Percentiles rank a stretch among this genome's conserved stretches.
Evolutionary conservation across 2,888 invertebrate species (phyloP).

Genomic region (Ecliptopera silaceata): DNA sequence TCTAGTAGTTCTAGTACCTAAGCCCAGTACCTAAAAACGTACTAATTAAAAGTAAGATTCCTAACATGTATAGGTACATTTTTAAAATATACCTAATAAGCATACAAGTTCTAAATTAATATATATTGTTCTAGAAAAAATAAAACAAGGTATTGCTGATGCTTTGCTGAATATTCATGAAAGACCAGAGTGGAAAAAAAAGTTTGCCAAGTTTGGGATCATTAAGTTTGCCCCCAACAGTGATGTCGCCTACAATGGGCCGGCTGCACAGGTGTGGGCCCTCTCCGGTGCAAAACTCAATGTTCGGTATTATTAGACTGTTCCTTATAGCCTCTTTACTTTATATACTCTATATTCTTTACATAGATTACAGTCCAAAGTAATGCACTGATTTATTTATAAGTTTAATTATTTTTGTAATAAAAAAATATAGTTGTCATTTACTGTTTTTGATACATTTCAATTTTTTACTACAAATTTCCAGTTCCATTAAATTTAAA

Average conservation of each 20-base stretch:
- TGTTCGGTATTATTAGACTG: slow-evolving; percentile 80
- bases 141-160: slow-evolving; percentile 65
- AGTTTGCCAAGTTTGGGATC: slow-evolving; percentile 76
- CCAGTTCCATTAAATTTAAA: not conserved
- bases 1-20: too few relatives aligned
- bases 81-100: too few relatives aligned
- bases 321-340: slow-evolving; percentile 62
- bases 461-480: not conserved
- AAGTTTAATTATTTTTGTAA: slow-evolving; percentile 2
- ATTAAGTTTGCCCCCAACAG: slow-evolving; percentile 72
- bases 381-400: slow-evolving; percentile 39
- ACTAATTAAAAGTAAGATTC: too few relatives aligned
- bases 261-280: slow-evolving; percentile 78
- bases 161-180: slow-evolving; percentile 67
- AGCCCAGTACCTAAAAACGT: too few relatives aligned
- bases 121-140: slow-evolving; percentile 55
- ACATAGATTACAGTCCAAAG: slow-evolving; percentile 68
- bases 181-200: slow-evolving; percentile 62
- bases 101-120: not conserved
- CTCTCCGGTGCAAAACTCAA: slow-evolving; percentile 76
- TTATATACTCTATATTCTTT: slow-evolving; percentile 75
- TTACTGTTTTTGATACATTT: not conserved
- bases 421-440: slow-evolving; percentile 5
- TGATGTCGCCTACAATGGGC: slow-evolving; percentile 74
- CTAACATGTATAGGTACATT: too few relatives aligned